A percentile compares a stretch with the other conserved stretches of the same genome.
These are phyloP conservation scores for Spilosoma lubricipeda DNA, from an alignment of 2,888 invertebrate genomes.

Conservation along the genomic window DNA sequence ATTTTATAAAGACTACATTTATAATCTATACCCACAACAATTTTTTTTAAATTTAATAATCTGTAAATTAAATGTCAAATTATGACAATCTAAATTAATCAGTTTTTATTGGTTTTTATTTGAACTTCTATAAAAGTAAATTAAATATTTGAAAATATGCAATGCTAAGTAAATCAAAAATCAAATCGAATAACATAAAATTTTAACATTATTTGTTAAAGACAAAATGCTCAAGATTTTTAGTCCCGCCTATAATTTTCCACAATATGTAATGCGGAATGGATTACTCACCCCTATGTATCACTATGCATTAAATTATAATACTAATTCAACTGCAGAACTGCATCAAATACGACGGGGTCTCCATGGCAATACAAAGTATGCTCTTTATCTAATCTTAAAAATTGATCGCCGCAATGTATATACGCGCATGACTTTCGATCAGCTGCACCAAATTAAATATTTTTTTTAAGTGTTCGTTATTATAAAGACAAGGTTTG, in stretches of 20 bases:
- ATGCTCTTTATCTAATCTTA: too few relatives aligned
- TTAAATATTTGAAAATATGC: background rate
- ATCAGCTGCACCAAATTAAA: too few relatives aligned
- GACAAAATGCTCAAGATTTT: slow-evolving; percentile 13
- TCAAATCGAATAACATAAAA: background rate
- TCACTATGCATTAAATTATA: background rate
- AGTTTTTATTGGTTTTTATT: background rate
- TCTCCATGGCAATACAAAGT: background rate
- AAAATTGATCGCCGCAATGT: too few relatives aligned
- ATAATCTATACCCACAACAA: too few relatives aligned
- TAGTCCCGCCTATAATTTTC: background rate
- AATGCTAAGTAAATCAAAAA: background rate
- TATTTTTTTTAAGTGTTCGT: background rate
- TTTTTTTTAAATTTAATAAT: background rate
- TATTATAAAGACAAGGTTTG: too few relatives aligned
- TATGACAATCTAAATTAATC: background rate
- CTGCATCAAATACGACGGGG: background rate
- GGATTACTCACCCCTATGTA: background rate
- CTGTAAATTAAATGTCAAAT: background rate
- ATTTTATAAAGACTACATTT: background rate
- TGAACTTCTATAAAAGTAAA: background rate
- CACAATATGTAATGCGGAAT: background rate
- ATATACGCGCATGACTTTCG: too few relatives aligned
- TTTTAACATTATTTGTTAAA: background rate
- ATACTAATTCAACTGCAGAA: background rate